These are phyloP conservation scores for Standfussiana lucernea DNA, from an alignment of 2,888 invertebrate species.

Conservation along the genomic window DNA sequence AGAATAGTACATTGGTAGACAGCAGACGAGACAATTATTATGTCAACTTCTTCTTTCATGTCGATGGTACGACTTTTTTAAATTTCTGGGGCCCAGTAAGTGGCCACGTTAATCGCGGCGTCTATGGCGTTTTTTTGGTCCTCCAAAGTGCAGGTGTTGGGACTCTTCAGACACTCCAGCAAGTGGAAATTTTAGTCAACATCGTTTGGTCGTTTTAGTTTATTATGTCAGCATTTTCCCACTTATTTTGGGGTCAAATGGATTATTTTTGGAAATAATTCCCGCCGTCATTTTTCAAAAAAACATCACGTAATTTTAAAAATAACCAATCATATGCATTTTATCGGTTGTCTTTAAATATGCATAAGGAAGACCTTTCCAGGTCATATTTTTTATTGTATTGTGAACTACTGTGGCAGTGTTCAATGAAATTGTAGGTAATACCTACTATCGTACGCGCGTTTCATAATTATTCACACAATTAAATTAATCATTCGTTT, in stretches of 20 bases:
- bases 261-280: not conserved
- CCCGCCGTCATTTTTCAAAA: not conserved
- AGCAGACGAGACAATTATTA: no score
- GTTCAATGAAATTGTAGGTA: slow-evolving; percentile 18
- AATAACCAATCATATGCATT: not conserved
- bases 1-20: no score
- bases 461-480: not conserved
- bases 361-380: slow-evolving; percentile 21
- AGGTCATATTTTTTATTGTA: slow-evolving; percentile 22
- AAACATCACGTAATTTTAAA: not conserved
- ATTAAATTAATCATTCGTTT: not conserved
- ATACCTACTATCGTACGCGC: no score
- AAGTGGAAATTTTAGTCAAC: no score
- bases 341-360: slow-evolving; percentile 1
- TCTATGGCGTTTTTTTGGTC: no score
- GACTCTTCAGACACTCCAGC: no score
- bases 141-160: no score
- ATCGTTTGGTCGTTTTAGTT: no score
- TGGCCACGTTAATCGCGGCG: no score
- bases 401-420: not conserved
- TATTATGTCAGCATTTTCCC: not conserved
- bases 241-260: not conserved
- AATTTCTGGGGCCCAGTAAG: no score
- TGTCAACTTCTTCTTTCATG: not conserved
- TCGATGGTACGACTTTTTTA: no score